A percentile compares a stretch with the other conserved stretches of the same genome.
phyloP scores from a whole-genome alignment of 2,113 vertebrate species.

The Pituophis catenifer region DNA sequence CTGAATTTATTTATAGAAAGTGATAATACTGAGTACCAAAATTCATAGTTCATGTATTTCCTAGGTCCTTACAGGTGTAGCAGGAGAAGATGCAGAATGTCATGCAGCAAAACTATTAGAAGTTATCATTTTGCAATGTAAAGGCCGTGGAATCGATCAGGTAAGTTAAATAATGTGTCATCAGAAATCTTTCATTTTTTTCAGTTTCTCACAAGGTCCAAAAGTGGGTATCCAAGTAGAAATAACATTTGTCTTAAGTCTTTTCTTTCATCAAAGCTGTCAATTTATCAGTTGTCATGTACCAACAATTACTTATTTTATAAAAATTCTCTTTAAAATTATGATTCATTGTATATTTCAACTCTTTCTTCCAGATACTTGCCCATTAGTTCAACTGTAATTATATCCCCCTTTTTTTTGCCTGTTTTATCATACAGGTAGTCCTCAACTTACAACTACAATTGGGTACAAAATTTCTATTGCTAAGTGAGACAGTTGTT shows the following conservation, averaged over 20 bases:
- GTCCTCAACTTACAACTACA: neutral
- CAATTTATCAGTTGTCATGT: neutral
- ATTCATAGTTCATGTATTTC: slow-evolving; percentile 21
- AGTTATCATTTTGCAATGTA: slow-evolving; percentile 96
- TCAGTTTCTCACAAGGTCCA: neutral
- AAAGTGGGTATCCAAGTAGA: neutral
- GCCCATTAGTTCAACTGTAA: neutral
- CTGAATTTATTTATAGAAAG: neutral
- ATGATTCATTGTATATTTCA: neutral
- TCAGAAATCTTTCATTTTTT: neutral
- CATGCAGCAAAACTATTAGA: slow-evolving; percentile 96
- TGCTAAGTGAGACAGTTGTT: neutral
- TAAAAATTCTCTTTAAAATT: neutral
- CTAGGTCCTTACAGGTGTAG: slow-evolving; percentile 94
- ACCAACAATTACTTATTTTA: neutral
- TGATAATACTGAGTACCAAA: neutral
- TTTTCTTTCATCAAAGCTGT: neutral
- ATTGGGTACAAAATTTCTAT: neutral
- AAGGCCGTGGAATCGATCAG: slow-evolving; percentile 98
- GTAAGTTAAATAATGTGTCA: slow-evolving; percentile 66
- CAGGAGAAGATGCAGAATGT: slow-evolving; percentile 97
- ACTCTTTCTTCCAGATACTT: neutral
- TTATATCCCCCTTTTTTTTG: too few relatives aligned
- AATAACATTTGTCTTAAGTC: neutral
- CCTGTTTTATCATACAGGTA: neutral